Conservation (phyloP, 2,888 invertebrate genomes). For the Leptopterna dolabrata region DNA sequence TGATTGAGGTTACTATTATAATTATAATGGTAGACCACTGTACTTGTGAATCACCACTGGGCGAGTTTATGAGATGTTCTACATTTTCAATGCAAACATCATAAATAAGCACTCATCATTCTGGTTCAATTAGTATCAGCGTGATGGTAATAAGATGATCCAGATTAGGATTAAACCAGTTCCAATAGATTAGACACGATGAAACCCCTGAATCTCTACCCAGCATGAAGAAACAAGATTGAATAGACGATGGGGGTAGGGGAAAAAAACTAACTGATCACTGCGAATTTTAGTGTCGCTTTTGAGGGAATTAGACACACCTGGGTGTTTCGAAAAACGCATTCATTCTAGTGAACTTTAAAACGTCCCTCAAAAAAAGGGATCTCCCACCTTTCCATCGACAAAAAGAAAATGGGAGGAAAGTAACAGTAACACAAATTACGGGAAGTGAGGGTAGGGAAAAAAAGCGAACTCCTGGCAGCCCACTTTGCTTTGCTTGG, state of each 20-base stretch:
- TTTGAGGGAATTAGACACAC: not conserved
- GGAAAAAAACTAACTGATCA: not conserved
- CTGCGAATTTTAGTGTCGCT: not conserved
- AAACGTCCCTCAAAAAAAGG: not conserved
- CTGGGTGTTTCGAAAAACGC: not conserved
- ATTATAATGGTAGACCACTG: too few species aligned
- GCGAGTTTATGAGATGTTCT: too few species aligned
- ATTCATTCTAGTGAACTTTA: conserved; percentile 5
- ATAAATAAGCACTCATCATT: too few species aligned
- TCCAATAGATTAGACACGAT: not conserved
- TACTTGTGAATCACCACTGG: too few species aligned
- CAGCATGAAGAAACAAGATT: not conserved
- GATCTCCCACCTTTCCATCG: not conserved
- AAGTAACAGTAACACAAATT: conserved; percentile 11
- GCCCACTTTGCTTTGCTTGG: not conserved
- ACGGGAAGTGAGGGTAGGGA: not conserved
- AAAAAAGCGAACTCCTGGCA: not conserved
- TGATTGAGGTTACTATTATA: too few species aligned
- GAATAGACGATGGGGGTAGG: not conserved
- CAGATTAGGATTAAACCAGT: not conserved
- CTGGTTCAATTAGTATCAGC: too few species aligned
- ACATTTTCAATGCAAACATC: too few species aligned
- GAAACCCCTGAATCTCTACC: not conserved
- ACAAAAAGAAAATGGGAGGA: conserved; percentile 2
- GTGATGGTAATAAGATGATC: too few species aligned